These are phyloP conservation scores for Batillaria attramentaria DNA, from an alignment of 1,140 invertebrate species.

Conservation along the genomic window DNA sequence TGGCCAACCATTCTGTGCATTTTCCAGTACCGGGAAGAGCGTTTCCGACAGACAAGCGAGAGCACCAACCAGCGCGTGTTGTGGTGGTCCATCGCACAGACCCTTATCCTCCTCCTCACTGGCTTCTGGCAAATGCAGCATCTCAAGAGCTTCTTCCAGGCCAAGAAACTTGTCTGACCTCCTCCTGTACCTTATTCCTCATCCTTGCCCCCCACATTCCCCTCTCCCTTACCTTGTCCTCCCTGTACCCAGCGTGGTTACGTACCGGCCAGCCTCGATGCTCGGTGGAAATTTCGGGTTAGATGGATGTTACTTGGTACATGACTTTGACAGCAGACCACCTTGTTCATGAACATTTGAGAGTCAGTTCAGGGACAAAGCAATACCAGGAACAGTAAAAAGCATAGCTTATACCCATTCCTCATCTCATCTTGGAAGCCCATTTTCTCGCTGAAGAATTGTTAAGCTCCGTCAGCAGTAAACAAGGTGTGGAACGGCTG, in stretches of 20 bases:
- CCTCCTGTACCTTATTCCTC: background rate
- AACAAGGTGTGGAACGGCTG: no score
- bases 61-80: slow-evolving; percentile 97
- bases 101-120: slow-evolving; percentile 89
- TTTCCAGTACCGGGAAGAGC: slow-evolving; percentile 94
- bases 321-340: no score
- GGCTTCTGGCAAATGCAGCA: slow-evolving; percentile 99
- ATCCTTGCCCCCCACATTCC: background rate
- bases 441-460: no score
- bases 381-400: no score
- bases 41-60: slow-evolving; percentile 97
- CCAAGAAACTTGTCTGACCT: slow-evolving; percentile 96
- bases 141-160: slow-evolving; percentile 99
- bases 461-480: no score
- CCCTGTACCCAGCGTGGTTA: background rate
- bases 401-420: no score
- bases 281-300: no score
- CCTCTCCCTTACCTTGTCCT: background rate
- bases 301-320: no score
- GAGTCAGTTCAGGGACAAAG: no score
- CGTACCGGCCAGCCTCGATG: no score
- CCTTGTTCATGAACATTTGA: no score
- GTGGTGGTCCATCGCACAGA: slow-evolving; percentile 98
- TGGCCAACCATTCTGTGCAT: background rate
- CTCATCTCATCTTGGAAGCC: no score